These are phyloP conservation scores for Idaea straminata DNA, from an alignment of 2,888 invertebrate genomes.

Conservation along the genomic window DNA sequence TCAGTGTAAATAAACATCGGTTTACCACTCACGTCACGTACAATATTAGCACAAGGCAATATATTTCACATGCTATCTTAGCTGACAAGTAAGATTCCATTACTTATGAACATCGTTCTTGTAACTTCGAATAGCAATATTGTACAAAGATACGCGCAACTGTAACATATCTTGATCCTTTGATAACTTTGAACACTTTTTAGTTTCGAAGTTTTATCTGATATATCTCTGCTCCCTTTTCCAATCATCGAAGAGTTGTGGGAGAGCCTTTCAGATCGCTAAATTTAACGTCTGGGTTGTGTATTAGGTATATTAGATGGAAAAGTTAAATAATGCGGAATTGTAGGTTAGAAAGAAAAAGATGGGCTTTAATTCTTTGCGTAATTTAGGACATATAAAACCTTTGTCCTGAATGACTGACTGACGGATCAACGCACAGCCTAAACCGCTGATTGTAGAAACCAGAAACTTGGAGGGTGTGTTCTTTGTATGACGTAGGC, in stretches of 20 bases:
- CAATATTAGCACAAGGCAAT: conserved; percentile 16
- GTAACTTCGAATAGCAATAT: background rate
- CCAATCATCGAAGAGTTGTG: background rate
- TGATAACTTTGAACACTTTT: background rate
- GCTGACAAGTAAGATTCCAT: conserved; percentile 8
- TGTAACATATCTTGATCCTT: background rate
- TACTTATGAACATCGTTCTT: conserved; percentile 1
- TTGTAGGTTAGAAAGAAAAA: too few species aligned
- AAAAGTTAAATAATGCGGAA: background rate
- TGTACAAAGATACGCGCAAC: background rate
- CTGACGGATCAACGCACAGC: too few species aligned
- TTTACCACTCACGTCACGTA: conserved; percentile 21
- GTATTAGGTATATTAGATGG: background rate
- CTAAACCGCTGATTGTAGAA: too few species aligned
- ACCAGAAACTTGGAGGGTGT: too few species aligned
- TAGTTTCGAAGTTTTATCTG: background rate
- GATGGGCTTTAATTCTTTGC: too few species aligned
- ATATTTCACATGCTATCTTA: conserved; percentile 16
- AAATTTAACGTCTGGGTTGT: background rate
- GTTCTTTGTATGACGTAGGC: too few species aligned
- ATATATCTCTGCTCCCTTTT: background rate
- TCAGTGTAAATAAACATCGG: conserved; percentile 6
- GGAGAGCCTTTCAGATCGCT: background rate
- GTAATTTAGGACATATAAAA: too few species aligned
- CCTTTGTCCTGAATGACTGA: too few species aligned